These are phyloP conservation scores for Rhombomys opimus DNA, from an alignment of 2,113 vertebrate species.

Conservation along the genomic window DNA sequence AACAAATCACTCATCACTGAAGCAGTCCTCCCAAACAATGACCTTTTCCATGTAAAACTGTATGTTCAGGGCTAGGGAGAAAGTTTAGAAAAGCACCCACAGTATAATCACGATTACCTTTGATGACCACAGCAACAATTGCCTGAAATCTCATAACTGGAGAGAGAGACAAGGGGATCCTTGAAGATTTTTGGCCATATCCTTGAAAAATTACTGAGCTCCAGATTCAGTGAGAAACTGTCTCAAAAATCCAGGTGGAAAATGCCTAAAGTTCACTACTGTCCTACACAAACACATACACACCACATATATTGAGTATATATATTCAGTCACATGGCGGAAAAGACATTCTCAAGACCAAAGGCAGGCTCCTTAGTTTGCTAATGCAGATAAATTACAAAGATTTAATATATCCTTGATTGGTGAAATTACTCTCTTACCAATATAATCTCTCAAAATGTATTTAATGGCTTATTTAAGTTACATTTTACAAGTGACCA, in stretches of 20 bases:
- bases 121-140: background rate
- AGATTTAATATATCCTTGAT: background rate
- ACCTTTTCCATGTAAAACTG: background rate
- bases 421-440: constrained; percentile 15
- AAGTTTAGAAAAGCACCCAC: background rate
- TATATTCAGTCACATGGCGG: background rate
- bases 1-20: background rate
- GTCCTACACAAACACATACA: background rate
- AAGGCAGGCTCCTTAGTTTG: background rate
- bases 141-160: background rate
- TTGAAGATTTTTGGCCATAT: background rate
- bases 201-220: background rate
- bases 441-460: constrained; percentile 5
- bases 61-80: background rate
- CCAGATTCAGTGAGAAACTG: background rate
- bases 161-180: background rate
- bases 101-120: background rate
- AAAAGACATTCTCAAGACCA: background rate
- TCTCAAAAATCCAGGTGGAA: background rate
- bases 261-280: background rate
- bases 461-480: constrained; percentile 43
- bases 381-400: constrained; percentile 13
- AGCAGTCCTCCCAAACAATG: background rate
- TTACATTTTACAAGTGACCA: constrained; percentile 27
- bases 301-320: background rate